A percentile compares a stretch with the other conserved stretches of the same genome.
Evolutionary conservation across 2,113 vertebrate genomes (phyloP).

Genomic region (Cyanoliseus patagonus): DNA sequence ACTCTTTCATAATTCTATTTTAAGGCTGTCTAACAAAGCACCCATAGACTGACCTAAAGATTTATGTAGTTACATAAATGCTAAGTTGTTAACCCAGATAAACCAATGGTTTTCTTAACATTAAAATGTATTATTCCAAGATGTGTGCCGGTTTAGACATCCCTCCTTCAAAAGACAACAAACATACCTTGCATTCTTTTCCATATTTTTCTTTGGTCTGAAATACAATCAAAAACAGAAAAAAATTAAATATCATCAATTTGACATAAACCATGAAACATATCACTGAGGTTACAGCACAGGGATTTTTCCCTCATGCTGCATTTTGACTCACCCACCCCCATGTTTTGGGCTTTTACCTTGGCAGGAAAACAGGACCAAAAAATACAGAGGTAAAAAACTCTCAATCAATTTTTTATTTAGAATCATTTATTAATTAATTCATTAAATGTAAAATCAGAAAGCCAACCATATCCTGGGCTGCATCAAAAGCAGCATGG

Average conservation of each 20-base stretch:
- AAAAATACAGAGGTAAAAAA: not conserved
- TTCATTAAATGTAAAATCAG: not conserved
- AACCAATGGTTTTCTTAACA: not conserved
- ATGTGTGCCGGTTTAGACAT: not conserved
- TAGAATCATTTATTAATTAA: not conserved
- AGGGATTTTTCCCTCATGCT: not conserved
- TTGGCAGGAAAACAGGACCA: not conserved
- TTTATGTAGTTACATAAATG: not conserved
- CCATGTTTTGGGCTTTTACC: not conserved
- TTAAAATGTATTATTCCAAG: not conserved
- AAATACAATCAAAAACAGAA: slow-evolving; percentile 35
- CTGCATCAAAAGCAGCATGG: not conserved
- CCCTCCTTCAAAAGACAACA: not conserved
- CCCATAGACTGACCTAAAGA: not conserved
- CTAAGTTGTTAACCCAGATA: not conserved
- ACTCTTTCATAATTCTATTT: not conserved
- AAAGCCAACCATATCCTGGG: not conserved
- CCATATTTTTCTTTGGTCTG: slow-evolving; percentile 99
- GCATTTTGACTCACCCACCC: not conserved
- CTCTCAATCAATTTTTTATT: not conserved
- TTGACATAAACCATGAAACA: not conserved
- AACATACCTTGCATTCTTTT: slow-evolving; percentile 96
- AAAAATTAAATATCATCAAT: not conserved
- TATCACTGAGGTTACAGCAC: rapidly evolving
- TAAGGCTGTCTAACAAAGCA: not conserved